phyloP scores from a whole-genome alignment of 2,113 vertebrate species.

The Macroglossus sobrinus region DNA sequence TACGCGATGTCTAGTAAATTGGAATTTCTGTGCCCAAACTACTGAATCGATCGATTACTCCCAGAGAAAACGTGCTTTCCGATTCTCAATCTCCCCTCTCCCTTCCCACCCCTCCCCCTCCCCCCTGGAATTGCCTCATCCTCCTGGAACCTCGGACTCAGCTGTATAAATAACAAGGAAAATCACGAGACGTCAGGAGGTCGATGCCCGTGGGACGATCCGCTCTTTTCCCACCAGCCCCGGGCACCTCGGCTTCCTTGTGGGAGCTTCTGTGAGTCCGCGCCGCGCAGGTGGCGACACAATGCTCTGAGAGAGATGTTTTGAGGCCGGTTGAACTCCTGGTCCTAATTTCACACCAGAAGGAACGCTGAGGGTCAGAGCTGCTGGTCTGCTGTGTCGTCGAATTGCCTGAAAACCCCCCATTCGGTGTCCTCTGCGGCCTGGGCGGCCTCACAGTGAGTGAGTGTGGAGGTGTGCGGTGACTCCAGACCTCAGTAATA shows the following conservation, averaged over 20 bases:
- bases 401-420: neutral
- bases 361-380: neutral
- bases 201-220: constrained; percentile 37
- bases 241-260: neutral
- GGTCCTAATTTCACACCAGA: neutral
- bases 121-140: constrained; percentile 40
- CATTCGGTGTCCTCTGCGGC: no score
- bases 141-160: constrained; percentile 69
- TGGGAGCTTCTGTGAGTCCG: neutral
- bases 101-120: neutral
- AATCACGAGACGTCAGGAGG: constrained; percentile 56
- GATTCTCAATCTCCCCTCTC: neutral
- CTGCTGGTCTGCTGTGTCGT: neutral
- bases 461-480: neutral
- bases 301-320: neutral
- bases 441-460: neutral
- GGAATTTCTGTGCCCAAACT: constrained; percentile 50
- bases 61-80: neutral
- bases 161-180: constrained; percentile 66
- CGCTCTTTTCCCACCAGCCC: constrained; percentile 56
- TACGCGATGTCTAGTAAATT: constrained; percentile 64
- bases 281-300: neutral
- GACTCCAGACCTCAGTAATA: neutral
- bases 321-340: neutral
- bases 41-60: constrained; percentile 60